phyloP scores from a whole-genome alignment of 2,888 invertebrate species.

The Rhabditoides inermis region DNA sequence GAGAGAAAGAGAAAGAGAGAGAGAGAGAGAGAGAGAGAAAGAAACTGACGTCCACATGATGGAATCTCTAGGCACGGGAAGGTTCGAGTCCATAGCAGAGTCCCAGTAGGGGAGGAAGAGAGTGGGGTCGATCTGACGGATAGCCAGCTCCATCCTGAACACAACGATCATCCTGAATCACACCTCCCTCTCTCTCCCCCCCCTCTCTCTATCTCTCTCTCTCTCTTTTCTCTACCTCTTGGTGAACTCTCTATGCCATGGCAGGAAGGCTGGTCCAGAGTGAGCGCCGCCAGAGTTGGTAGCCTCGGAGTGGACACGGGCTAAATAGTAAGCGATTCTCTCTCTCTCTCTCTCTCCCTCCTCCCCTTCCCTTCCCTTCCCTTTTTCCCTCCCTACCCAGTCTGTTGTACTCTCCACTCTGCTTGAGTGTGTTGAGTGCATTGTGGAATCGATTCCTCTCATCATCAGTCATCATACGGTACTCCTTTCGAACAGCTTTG shows the following conservation, averaged over 20 bases:
- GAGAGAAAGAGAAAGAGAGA: too few species aligned
- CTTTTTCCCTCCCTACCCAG: too few species aligned
- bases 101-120: conserved; percentile 54
- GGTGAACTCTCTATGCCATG: conserved; percentile 14
- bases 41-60: too few species aligned
- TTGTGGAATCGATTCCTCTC: conserved; percentile 26
- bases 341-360: too few species aligned
- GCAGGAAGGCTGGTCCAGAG: conserved; percentile 28
- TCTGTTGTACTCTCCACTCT: conserved; percentile 26
- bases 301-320: conserved; percentile 19
- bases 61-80: conserved; percentile 43
- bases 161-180: neutral
- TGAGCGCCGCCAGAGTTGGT: conserved; percentile 27
- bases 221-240: conserved; percentile 2
- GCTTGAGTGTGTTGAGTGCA: conserved; percentile 22
- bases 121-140: conserved; percentile 40
- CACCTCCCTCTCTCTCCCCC: neutral
- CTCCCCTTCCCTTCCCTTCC: too few species aligned
- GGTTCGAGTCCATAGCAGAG: conserved; percentile 48
- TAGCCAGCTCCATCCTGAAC: conserved; percentile 26
- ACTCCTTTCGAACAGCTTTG: conserved; percentile 27
- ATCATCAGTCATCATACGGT: conserved; percentile 29
- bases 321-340: too few species aligned
- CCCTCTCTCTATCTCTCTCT: neutral
- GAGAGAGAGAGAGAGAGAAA: too few species aligned